phyloP scores from a whole-genome alignment of 2,113 vertebrate genomes.

The Neodontobutis hainanensis region DNA sequence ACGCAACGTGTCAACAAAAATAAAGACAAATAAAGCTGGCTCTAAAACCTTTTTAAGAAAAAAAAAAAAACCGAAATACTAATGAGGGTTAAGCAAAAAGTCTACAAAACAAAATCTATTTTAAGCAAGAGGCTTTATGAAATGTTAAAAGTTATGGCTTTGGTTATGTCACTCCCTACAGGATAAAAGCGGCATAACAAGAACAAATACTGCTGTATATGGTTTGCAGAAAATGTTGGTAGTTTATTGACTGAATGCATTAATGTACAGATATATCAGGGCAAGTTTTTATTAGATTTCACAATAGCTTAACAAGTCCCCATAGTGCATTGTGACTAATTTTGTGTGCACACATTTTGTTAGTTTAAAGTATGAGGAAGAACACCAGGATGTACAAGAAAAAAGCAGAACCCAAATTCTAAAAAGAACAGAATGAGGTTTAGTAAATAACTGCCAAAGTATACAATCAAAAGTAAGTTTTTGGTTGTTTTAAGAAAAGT shows the following conservation, averaged over 20 bases:
- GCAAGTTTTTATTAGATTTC: constrained; percentile 58
- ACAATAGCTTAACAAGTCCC: constrained; percentile 39
- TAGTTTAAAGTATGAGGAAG: neutral
- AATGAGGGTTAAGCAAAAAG: neutral
- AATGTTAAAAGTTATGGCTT: neutral
- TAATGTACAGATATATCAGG: constrained; percentile 9
- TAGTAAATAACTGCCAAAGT: neutral
- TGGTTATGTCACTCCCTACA: constrained; percentile 54
- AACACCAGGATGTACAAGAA: neutral
- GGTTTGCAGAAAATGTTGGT: neutral
- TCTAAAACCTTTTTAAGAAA: neutral
- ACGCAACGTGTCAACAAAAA: constrained; percentile 8
- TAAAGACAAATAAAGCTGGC: neutral
- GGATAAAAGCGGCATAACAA: constrained; percentile 40
- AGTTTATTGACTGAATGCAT: neutral
- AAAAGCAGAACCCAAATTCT: neutral
- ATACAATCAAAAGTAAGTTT: neutral
- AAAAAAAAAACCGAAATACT: neutral
- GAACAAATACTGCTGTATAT: neutral
- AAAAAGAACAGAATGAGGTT: neutral
- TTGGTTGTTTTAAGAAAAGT: neutral
- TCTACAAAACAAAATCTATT: neutral
- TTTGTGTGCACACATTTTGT: constrained; percentile 3
- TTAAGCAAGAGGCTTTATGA: neutral
- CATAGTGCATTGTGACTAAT: constrained; percentile 16